Base-by-base conservation (phyloP, 2,888 invertebrate species). In the Nomada ruficornis region DNA sequence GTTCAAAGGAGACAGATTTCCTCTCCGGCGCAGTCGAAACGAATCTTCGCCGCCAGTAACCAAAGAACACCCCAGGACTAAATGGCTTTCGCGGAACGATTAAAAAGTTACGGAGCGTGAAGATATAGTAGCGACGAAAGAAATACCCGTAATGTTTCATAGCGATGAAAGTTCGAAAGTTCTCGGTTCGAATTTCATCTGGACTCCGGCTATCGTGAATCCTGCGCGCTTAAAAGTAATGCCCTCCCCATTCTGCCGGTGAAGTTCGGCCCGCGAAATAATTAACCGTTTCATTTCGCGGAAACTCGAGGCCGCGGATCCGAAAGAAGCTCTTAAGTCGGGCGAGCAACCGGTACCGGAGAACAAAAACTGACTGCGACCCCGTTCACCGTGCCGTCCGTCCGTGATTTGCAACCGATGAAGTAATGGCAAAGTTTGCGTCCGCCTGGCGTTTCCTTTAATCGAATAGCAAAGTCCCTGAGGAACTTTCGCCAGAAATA, bases 261-360 rank as follows among this genome's bases (percentile, higher is more conserved):
- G 5, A 59, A 78, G n/a, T 57, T 63, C 57, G 68, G 11, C 42
- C 82, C 11, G 15, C 55, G 55, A 82, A 70, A 82, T 82, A 82
- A 82, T 82, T 82, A 82, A 70, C 75, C 82, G 75, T 81, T 81
- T 82, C 82, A 60, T 75, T 70, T 44, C 69, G 20, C 2, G 60
- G 26, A 59, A 73, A 59, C 47, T 73, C 47, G 20, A 26, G 54
- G 26, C 55, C 18, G 50, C 5, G 55, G 52, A 52, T 68, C 23
- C 50, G 44, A 57, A 63, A 44, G 79, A 60, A 65, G 70, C 68
- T 59, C 69, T 69, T 47, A 13, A 57, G 26, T 7, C 54, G 44
- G 47, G 11, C 68, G 29, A 52, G 29, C 11, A 26, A 52, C 29
- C 13, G 5, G 36, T 36, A 36, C 7, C 36, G 1, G 36, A 36